Evolutionary conservation across 2,888 invertebrate species (phyloP), one percentile per base, ranked within the genome.

Genomic region (Aphidius colemani): DNA sequence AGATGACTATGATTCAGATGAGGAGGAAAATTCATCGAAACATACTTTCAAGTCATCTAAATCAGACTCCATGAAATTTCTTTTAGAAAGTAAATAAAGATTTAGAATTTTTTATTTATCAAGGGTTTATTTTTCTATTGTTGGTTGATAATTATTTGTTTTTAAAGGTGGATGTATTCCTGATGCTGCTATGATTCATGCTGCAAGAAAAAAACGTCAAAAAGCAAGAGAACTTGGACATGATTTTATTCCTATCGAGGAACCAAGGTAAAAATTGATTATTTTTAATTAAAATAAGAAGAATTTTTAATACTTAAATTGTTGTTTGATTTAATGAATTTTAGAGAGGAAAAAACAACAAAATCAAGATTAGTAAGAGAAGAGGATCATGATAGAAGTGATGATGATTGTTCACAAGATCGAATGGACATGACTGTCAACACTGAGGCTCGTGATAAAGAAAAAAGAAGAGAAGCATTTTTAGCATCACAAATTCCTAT

Each of bases 101-200:
- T 18, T 18, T 18, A 74, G 81, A 69, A 56, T 67, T 53, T 30
- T 45, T 49, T 48, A 13, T 58, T 30, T 30, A 30, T 30, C 5
- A 30, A 30, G 3, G 30, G 3, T 30, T 61, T 44, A 13, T 45
- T 11, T 50, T 58, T 18, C 13, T 49, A 44, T 45, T 50, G 44
- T 46, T 11, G 10, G 9, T 61, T 18, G 7, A 53, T 48, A 53
- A 2, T 40, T 53, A 6, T 6, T 53, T 30, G 5, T 30, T 5
- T 30, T 30, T 30, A 30, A 64, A 86, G 86, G 86, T 78, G 97
- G 97, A 11, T 91, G 90, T 71, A 98, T 98, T 78, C 98, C 98
- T 8, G 98, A 98, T 86, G 98, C 98, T 8, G 95, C 95, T 60
- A 93, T 96, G 87, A 98, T 99, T 81, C 98, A 98, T 85, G 96